Evolutionary conservation across 2,113 vertebrate genomes (phyloP), one percentile per base, ranked within the genome.

Genomic region (Engystomops pustulosus): DNA sequence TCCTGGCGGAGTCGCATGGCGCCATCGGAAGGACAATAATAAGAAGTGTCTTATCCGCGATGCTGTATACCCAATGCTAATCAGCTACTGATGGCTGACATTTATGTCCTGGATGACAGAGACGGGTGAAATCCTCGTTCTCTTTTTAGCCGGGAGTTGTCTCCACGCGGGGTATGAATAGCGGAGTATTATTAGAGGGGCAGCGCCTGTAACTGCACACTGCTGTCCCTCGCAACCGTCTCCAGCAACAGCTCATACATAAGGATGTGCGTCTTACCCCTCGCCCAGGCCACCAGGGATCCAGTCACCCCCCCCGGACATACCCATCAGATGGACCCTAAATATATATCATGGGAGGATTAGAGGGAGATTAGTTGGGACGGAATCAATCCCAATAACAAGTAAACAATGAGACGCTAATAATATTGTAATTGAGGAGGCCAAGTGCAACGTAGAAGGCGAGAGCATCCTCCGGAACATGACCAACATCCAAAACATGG

Each of bases 191-290:
- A 91, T 94, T 95, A 94, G 94, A 90, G 93, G 85, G 81, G 90
- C 88, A 87, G 89, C 76, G 88, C 65, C 89, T 93, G 93, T 93
- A 94, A 94, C 85, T 87, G 88, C 91, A 92, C 91, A 90, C 92
- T 85, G 79, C 89, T 91, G 83, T 88, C 91, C 92, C 86, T 95
- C 87, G 90, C 91, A 91, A 94, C 94, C 3, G 23, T 1, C 0
- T 85, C 91, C 88, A 94, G 91, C 92, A 94, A 90, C 92, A 94
- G 89, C 87, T 92, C 89, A 92, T 94, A 94, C 93, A 93, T 91
- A 92, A 94, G 90, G 90, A 89, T 78, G 92, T 91, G 67, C 79
- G 79, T 91, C 90, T 88, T 90, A 32, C 75, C 23, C 74, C 49
- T 55, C 49, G 55, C 74, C 49, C 47, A 38, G 74, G 30, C 49